Conservation (phyloP, 2,797 vertebrate species). For the Enteromius paludinosus region DNA sequence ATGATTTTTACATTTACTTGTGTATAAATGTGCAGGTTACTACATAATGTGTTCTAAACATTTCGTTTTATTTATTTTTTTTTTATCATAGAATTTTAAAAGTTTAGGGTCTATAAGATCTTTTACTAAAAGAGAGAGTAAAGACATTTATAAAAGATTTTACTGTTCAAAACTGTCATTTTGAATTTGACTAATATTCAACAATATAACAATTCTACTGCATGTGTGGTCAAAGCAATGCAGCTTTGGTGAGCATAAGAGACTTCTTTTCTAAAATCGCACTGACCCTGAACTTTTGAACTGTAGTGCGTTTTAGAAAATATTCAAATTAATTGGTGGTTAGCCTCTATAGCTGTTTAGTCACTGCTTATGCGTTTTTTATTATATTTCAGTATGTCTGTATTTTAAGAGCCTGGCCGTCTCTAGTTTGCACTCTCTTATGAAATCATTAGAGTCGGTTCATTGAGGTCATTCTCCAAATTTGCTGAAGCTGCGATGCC, state of each 20-base stretch:
- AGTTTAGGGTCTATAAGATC: neutral
- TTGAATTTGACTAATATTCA: too few species aligned
- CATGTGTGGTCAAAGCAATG: neutral
- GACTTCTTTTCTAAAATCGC: neutral
- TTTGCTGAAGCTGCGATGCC: slow-evolving; percentile 4
- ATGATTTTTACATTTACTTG: neutral
- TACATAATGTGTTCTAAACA: neutral
- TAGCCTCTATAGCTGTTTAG: neutral
- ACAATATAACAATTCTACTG: neutral
- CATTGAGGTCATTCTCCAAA: slow-evolving; percentile 21
- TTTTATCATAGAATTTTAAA: neutral
- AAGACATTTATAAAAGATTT: neutral
- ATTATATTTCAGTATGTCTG: neutral
- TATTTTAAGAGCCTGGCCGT: neutral
- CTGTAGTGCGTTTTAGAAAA: neutral
- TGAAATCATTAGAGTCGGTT: neutral
- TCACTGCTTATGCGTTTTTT: neutral
- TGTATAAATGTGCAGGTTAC: neutral
- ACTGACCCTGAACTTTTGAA: neutral
- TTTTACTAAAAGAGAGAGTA: neutral
- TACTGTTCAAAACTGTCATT: too few species aligned
- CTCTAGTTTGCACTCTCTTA: slow-evolving; percentile 7
- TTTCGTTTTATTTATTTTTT: neutral
- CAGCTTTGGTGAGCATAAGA: neutral
- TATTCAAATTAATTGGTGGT: neutral